phyloP scores from a whole-genome alignment of 2,888 invertebrate species.

The Lasioglossum calceatum region DNA sequence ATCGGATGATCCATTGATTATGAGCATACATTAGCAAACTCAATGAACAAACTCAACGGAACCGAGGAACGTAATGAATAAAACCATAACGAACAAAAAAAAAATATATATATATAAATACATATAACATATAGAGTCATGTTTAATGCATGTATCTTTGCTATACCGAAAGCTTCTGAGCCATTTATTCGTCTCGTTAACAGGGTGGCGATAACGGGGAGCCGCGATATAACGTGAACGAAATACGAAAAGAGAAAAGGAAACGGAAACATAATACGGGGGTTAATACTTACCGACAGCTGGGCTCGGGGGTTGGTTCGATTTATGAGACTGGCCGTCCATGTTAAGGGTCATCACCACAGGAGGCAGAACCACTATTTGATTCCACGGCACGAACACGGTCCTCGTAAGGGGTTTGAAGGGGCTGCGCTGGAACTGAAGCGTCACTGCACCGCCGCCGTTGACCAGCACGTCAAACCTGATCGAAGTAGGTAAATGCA shows the following conservation, averaged over 20 bases:
- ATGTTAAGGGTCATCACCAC: conserved; percentile 94
- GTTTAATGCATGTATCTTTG: not conserved
- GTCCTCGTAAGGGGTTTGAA: conserved; percentile 95
- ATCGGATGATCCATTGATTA: not conserved
- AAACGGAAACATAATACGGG: conserved; percentile 44
- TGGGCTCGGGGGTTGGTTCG: conserved; percentile 82
- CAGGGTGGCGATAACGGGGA: not conserved
- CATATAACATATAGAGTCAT: not conserved
- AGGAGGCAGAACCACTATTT: conserved; percentile 96
- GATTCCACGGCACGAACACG: conserved; percentile 98
- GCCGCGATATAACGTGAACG: conserved; percentile 45
- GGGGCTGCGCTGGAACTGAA: conserved; percentile 98
- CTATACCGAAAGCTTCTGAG: not conserved
- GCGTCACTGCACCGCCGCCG: conserved; percentile 98
- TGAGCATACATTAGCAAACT: not conserved
- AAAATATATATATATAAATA: not conserved
- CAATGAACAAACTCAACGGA: not conserved
- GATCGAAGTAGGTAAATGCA: conserved; percentile 73
- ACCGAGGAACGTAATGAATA: not conserved
- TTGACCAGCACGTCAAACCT: conserved; percentile 99
- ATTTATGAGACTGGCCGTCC: conserved; percentile 85
- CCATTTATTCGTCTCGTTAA: conserved; percentile 31
- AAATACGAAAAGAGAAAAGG: conserved; percentile 32
- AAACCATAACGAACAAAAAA: not conserved
- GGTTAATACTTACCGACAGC: conserved; percentile 80